Conservation (phyloP, 2,113 vertebrate genomes). For the Myotis lucifugus region DNA sequence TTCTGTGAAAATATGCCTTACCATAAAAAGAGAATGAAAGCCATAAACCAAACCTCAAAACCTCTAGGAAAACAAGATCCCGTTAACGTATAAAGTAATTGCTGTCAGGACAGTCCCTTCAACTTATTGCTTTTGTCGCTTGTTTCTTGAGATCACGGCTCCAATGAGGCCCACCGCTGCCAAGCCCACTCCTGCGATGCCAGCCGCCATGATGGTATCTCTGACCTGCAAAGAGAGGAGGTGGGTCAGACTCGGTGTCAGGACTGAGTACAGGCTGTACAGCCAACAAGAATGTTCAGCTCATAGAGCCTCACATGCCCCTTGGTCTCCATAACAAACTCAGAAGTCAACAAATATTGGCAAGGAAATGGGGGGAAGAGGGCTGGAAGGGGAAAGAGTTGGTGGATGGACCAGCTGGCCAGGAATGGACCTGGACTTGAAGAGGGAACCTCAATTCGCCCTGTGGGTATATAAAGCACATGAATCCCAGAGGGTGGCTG, state of each 20-base stretch:
- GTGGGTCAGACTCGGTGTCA: neutral
- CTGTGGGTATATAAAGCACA: neutral
- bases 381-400: neutral
- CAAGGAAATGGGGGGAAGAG: neutral
- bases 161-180: constrained; percentile 53
- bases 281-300: neutral
- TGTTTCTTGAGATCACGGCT: constrained; percentile 66
- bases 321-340: neutral
- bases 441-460: neutral
- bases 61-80: neutral
- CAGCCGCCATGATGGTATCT: neutral
- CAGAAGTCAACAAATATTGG: neutral
- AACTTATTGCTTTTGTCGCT: constrained; percentile 70
- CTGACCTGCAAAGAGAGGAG: constrained; percentile 72
- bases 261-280: neutral
- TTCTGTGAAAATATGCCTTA: constrained; percentile 56
- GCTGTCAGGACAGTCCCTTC: neutral
- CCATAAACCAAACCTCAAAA: neutral
- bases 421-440: neutral
- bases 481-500: neutral
- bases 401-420: neutral
- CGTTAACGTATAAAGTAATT: neutral
- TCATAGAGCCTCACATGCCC: neutral
- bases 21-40: constrained; percentile 45
- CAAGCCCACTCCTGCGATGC: constrained; percentile 60